Percentiles rank a stretch among this genome's conserved stretches.
These are phyloP conservation scores for Eudyptes chrysolophus DNA, from an alignment of 2,113 vertebrate species.

Conservation along the genomic window DNA sequence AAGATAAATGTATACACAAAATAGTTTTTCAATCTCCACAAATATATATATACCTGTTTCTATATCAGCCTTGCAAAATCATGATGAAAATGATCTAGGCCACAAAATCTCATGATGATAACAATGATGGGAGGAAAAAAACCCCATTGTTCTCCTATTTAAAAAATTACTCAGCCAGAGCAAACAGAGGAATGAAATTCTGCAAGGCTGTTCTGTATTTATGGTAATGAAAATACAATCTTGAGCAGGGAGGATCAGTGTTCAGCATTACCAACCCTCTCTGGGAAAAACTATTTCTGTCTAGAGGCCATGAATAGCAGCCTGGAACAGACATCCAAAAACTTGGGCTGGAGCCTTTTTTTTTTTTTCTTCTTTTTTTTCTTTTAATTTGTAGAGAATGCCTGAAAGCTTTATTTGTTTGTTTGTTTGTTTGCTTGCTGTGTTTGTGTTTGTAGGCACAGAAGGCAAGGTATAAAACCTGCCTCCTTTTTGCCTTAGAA, in stretches of 20 bases:
- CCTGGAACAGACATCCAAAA: not conserved
- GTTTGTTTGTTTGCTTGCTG: not conserved
- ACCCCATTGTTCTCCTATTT: not conserved
- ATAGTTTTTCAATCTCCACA: slow-evolving; percentile 37
- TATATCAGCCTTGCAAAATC: not conserved
- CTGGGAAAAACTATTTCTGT: not conserved
- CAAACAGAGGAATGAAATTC: not conserved
- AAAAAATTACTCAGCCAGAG: not conserved
- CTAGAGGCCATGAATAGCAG: not conserved
- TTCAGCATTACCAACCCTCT: not conserved
- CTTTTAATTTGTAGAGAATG: not conserved
- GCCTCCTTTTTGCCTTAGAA: not conserved
- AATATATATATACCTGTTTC: not conserved
- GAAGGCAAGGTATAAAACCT: not conserved
- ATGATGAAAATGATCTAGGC: not conserved
- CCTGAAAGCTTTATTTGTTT: not conserved
- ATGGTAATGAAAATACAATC: slow-evolving; percentile 22
- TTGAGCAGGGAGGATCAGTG: slow-evolving; percentile 6
- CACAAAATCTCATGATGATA: not conserved
- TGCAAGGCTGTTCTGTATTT: not conserved
- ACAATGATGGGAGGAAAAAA: not conserved
- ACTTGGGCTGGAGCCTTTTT: not conserved
- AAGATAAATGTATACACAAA: slow-evolving; percentile 55
- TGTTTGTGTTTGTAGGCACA: not conserved
- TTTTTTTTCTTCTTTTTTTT: not conserved